Percentiles rank a stretch among this genome's conserved stretches.
phyloP scores from a whole-genome alignment of 2,113 vertebrate species.

The Hyla sarda region DNA sequence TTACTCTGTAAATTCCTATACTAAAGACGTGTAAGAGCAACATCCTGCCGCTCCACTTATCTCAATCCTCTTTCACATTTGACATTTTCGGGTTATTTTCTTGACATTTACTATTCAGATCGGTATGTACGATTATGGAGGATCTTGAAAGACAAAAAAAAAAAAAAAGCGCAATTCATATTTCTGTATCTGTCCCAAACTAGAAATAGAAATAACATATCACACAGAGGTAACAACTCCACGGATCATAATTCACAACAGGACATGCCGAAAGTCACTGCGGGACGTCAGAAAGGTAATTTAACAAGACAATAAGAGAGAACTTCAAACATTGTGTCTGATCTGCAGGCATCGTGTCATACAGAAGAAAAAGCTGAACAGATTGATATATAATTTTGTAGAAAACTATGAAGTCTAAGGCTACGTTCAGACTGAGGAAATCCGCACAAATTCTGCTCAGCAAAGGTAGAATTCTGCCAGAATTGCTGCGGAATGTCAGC shows the following conservation, averaged over 20 bases:
- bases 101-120: slow-evolving; percentile 48
- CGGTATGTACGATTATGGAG: neutral
- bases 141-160: neutral
- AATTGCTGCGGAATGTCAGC: no score
- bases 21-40: slow-evolving; percentile 7
- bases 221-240: neutral
- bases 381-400: no score
- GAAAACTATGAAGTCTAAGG: no score
- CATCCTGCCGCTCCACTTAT: neutral
- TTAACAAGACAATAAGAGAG: neutral
- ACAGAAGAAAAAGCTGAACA: no score
- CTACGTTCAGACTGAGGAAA: no score
- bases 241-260: neutral
- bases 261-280: neutral
- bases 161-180: neutral
- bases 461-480: no score
- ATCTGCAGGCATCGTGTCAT: no score
- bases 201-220: neutral
- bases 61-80: neutral
- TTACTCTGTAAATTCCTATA: slow-evolving; percentile 20
- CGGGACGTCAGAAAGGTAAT: no score
- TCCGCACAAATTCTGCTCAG: no score
- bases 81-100: slow-evolving; percentile 42
- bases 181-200: neutral
- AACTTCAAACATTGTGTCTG: no score